Evolutionary conservation across 2,888 invertebrate genomes (phyloP).

Genomic region (Gerosis bhagava): DNA sequence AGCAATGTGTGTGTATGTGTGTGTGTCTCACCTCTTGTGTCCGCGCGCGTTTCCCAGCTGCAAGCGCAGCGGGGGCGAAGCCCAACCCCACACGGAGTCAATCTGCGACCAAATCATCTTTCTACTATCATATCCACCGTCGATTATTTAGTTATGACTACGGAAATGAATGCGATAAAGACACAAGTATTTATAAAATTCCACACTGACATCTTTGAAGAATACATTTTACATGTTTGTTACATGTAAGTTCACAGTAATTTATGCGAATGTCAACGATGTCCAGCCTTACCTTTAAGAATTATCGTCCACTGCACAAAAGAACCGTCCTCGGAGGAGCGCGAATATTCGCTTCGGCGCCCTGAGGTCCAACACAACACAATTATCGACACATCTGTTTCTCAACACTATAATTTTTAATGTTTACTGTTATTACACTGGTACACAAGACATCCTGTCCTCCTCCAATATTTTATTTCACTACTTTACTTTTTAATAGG

Average conservation of each 20-base stretch:
- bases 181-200: constrained; percentile 13
- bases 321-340: constrained; percentile 55
- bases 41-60: constrained; percentile 86
- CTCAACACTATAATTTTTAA: constrained; percentile 60
- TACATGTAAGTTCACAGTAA: constrained; percentile 38
- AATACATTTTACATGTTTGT: constrained; percentile 19
- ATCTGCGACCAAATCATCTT: constrained; percentile 83
- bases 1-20: too few species aligned
- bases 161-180: too few species aligned
- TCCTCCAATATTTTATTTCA: constrained; percentile 50
- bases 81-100: constrained; percentile 98
- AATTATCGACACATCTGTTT: constrained; percentile 66
- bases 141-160: too few species aligned
- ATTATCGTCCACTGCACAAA: constrained; percentile 56
- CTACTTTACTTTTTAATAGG: constrained; percentile 48
- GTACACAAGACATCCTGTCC: too few species aligned
- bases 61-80: constrained; percentile 93
- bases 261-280: constrained; percentile 64
- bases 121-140: too few species aligned
- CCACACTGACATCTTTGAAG: not conserved
- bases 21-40: constrained; percentile 68
- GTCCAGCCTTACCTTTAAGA: constrained; percentile 70
- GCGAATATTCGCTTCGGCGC: constrained; percentile 50
- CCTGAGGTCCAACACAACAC: constrained; percentile 48
- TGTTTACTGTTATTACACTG: constrained; percentile 70